phyloP scores from a whole-genome alignment of 2,113 vertebrate genomes.

The Periophthalmus modestus region DNA sequence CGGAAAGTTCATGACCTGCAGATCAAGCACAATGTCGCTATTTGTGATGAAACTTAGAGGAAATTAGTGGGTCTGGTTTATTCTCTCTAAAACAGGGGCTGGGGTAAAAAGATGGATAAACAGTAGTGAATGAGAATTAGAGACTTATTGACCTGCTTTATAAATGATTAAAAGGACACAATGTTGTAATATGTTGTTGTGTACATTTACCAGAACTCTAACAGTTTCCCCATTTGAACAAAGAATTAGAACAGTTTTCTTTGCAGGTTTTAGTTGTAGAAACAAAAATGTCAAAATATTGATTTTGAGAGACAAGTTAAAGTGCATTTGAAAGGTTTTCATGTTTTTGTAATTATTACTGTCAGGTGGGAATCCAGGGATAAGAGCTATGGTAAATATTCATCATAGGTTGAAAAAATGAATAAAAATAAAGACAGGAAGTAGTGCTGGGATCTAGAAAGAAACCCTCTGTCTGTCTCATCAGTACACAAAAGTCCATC shows the following conservation, averaged over 20 bases:
- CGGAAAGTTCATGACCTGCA: slow-evolving; percentile 63
- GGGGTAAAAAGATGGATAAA: neutral
- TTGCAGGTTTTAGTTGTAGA: neutral
- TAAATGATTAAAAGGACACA: neutral
- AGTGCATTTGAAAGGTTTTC: too few relatives aligned
- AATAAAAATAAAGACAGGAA: too few relatives aligned
- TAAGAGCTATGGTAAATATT: too few relatives aligned
- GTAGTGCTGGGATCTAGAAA: too few relatives aligned
- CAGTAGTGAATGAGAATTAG: neutral
- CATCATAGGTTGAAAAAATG: too few relatives aligned
- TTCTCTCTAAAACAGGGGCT: neutral
- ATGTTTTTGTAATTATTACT: too few relatives aligned
- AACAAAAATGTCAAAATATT: neutral
- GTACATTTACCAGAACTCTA: neutral
- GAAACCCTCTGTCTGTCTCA: too few relatives aligned
- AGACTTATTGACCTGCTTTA: neutral
- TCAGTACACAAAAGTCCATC: too few relatives aligned
- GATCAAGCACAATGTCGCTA: slow-evolving; percentile 43
- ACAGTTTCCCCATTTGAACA: neutral
- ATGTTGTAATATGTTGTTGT: neutral
- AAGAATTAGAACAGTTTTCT: neutral
- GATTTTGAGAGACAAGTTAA: too few relatives aligned
- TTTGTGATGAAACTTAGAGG: slow-evolving; percentile 36
- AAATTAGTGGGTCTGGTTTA: slow-evolving; percentile 28
- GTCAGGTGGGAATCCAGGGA: too few relatives aligned